Conservation (phyloP, 2,113 vertebrate genomes). For the Pungitius pungitius region DNA sequence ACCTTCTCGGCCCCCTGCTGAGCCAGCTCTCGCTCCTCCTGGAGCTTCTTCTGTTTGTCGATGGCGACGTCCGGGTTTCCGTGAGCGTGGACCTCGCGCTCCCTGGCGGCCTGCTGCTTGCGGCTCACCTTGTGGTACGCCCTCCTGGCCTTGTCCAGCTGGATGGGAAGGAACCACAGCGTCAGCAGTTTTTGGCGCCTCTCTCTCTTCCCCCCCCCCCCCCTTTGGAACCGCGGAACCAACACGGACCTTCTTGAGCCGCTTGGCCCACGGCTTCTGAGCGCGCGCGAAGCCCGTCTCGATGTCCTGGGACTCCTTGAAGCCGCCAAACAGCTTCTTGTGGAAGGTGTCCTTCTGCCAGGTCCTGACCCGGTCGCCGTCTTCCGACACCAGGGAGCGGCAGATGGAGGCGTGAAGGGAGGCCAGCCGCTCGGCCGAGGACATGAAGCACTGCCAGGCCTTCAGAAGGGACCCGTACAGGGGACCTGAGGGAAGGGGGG, state of each 20-base stretch:
- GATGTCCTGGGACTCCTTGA: constrained; percentile 84
- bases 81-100: constrained; percentile 74
- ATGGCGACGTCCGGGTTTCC: constrained; percentile 80
- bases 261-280: constrained; percentile 88
- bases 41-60: constrained; percentile 80
- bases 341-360: constrained; percentile 88
- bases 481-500: too few species aligned
- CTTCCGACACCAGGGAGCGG: constrained; percentile 82
- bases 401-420: constrained; percentile 83
- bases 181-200: too few species aligned
- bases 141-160: constrained; percentile 80
- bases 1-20: constrained; percentile 76
- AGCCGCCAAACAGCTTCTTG: constrained; percentile 86
- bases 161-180: constrained; percentile 1
- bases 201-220: too few species aligned
- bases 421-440: constrained; percentile 82
- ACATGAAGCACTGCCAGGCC: constrained; percentile 86
- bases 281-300: constrained; percentile 84
- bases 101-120: constrained; percentile 71
- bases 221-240: neutral
- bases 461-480: constrained; percentile 83
- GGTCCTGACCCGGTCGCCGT: constrained; percentile 80
- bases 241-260: constrained; percentile 82
- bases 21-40: constrained; percentile 74
- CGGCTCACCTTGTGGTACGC: constrained; percentile 81